Conservation (phyloP, 2,888 invertebrate species). For the Theodoxus fluviatilis region DNA sequence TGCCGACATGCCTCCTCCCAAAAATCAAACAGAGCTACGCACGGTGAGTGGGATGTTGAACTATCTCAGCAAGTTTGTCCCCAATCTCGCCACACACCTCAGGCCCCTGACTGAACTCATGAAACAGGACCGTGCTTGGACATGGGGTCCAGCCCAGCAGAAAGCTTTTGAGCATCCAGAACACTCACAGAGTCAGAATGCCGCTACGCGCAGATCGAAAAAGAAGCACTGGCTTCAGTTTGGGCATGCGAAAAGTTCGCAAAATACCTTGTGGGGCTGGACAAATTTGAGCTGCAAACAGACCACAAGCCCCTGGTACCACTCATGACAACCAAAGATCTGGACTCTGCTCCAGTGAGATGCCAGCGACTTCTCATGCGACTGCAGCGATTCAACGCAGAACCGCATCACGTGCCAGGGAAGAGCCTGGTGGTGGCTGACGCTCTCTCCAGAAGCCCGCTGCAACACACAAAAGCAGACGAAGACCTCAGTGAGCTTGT, state of each 20-base stretch:
- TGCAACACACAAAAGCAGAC: constrained; percentile 4
- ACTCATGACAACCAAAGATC: constrained; percentile 34
- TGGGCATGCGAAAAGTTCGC: constrained; percentile 38
- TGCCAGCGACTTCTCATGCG: constrained; percentile 39
- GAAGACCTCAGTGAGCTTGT: too few relatives aligned
- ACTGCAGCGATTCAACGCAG: constrained; percentile 31
- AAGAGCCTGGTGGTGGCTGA: constrained; percentile 36
- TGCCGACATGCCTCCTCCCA: too few relatives aligned
- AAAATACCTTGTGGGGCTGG: constrained; percentile 32
- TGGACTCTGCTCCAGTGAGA: constrained; percentile 32
- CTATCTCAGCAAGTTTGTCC: too few relatives aligned
- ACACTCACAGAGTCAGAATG: constrained; percentile 12
- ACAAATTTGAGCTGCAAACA: constrained; percentile 33
- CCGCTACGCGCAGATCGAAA: constrained; percentile 18
- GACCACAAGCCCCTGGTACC: constrained; percentile 41
- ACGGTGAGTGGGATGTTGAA: too few relatives aligned
- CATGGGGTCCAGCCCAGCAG: too few relatives aligned
- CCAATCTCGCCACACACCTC: too few relatives aligned
- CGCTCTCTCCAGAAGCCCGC: constrained; percentile 32
- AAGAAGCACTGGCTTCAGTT: constrained; percentile 28
- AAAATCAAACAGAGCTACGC: too few relatives aligned
- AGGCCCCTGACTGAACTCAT: too few relatives aligned
- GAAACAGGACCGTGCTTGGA: too few relatives aligned
- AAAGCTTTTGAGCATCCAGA: too few relatives aligned
- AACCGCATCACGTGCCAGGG: constrained; percentile 30